Percentiles rank a stretch among this genome's conserved stretches.
These are phyloP conservation scores for Dorcus parallelipipedus DNA, from an alignment of 2,888 invertebrate species.

Conservation along the genomic window DNA sequence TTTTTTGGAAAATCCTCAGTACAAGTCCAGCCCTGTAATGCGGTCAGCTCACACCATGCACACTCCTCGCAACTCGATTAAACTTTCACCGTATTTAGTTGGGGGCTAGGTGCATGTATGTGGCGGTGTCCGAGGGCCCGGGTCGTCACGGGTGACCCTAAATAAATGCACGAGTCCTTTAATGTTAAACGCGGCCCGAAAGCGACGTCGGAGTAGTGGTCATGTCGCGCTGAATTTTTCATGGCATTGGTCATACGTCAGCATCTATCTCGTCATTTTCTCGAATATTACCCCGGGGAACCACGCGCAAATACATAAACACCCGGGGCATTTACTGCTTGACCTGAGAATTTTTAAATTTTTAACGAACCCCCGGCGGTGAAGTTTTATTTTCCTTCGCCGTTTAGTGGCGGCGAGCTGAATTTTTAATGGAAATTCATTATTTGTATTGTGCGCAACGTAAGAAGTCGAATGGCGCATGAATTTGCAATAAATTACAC, in stretches of 20 bases:
- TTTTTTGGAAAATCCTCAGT: background rate
- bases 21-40: slow-evolving; percentile 5
- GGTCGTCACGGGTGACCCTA: slow-evolving; percentile 21
- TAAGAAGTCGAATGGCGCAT: too few species aligned
- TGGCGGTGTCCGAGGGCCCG: slow-evolving; percentile 10
- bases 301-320: slow-evolving; percentile 9
- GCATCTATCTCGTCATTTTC: slow-evolving; percentile 21
- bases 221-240: slow-evolving; percentile 22
- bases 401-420: too few species aligned
- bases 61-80: slow-evolving; percentile 26
- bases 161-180: slow-evolving; percentile 26
- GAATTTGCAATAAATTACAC: background rate
- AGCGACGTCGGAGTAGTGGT: slow-evolving; percentile 11
- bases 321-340: background rate
- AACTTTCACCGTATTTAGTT: slow-evolving; percentile 30
- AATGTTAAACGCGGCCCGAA: slow-evolving; percentile 24
- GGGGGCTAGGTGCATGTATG: slow-evolving; percentile 18
- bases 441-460: too few species aligned
- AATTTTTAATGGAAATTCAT: too few species aligned
- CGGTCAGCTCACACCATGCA: background rate
- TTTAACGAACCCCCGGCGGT: too few species aligned
- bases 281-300: slow-evolving; percentile 11
- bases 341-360: too few species aligned
- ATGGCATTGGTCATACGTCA: slow-evolving; percentile 19
- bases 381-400: too few species aligned